Evolutionary conservation across 2,113 vertebrate genomes (phyloP), one percentile per base, ranked within the genome.

Genomic region (Python bivittatus): DNA sequence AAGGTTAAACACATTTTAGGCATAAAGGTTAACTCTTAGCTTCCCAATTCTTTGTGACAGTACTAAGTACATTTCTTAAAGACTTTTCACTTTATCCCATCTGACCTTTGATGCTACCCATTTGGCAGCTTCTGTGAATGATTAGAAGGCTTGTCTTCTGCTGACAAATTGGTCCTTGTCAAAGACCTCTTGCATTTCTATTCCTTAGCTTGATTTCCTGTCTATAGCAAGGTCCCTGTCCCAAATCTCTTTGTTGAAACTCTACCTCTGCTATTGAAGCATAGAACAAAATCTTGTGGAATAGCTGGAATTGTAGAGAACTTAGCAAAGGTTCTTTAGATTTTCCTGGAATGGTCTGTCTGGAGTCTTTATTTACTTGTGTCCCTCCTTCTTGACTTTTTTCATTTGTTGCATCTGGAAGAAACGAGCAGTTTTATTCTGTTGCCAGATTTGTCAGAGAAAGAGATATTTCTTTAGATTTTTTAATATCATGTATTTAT

Each of bases 21-120:
- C 72, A 79, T 79, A 79, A 79, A 38, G 72, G 72, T 79, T 79
- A 42, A 79, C 72, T 79, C 72, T 79, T 79, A 38, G 72, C 33
- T 79, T 79, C 72, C 72, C 72, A 79, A 22, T 79, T 79, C 72
- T 79, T 79, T 79, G 72, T 38, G 33, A 79, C 17, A 79, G 22
- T 44, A 84, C 44, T 52, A 88, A 60, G 27, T 79, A 54, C 38
- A 33, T 57, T 58, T 86, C 91, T 79, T 79, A 27, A 64, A 88
- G 25, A 27, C 23, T 2, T 89, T 92, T 91, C 38, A 33, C 33
- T 68, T 95, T 33, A 0, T 52, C 68, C 94, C 95, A 92, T 95
- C 90, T 5, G 88, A 91, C 90, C 83, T 84, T 61, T 93, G 94
- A 92, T 91, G 92, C 85, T 96, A 94, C 91, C 93, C 90, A 91